Conservation (phyloP, 2,113 vertebrate species). For the Protobothrops mucrosquamatus region DNA sequence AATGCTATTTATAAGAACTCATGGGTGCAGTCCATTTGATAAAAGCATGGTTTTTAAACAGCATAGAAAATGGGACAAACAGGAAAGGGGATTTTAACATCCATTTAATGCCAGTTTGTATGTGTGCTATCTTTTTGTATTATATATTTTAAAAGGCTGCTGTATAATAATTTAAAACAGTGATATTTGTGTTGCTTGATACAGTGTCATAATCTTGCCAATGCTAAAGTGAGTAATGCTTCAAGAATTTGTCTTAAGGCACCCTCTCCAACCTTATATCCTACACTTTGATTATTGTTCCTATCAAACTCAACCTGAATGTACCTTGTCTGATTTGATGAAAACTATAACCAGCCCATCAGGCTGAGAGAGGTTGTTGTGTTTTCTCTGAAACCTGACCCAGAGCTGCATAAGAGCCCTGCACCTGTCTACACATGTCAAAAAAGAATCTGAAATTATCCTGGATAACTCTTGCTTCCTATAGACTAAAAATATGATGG, state of each 20-base stretch:
- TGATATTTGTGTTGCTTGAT: not conserved
- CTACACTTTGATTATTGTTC: not conserved
- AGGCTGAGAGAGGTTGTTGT: not conserved
- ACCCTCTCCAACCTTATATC: not conserved
- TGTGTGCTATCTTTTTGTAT: not conserved
- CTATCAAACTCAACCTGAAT: not conserved
- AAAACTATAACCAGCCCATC: not conserved
- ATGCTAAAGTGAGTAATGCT: not conserved
- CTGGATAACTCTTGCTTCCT: too few relatives aligned
- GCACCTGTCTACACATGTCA: not conserved
- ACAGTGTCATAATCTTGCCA: not conserved
- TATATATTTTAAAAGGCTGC: not conserved
- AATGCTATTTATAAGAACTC: not conserved
- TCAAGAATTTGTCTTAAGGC: not conserved
- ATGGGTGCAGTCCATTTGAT: not conserved
- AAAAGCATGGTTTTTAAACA: not conserved
- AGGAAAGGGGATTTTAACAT: not conserved
- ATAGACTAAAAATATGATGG: too few relatives aligned
- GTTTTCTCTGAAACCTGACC: not conserved
- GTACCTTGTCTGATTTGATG: not conserved
- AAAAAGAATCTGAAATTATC: not conserved
- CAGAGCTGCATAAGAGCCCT: not conserved
- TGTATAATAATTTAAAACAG: not conserved
- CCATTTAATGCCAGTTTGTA: not conserved
- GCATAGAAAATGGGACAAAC: not conserved